phyloP scores from a whole-genome alignment of 2,888 invertebrate genomes.

The Lobophora halterata region DNA sequence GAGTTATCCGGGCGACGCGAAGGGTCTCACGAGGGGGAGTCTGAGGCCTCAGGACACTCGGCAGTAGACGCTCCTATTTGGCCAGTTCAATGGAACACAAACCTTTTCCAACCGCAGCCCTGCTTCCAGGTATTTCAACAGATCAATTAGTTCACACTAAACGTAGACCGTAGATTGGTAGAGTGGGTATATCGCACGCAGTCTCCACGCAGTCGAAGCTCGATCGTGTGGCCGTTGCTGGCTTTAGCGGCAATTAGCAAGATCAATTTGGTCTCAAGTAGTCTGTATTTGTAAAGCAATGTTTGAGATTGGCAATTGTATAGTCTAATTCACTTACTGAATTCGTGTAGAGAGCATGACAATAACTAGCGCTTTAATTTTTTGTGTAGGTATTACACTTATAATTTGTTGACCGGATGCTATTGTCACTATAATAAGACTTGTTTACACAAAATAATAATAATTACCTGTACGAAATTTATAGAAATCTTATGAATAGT shows the following conservation, averaged over 20 bases:
- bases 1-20: slow-evolving; percentile 66
- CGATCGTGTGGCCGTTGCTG: slow-evolving; percentile 27
- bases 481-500: slow-evolving; percentile 10
- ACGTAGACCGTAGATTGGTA: slow-evolving; percentile 51
- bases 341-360: slow-evolving; percentile 69
- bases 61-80: slow-evolving; percentile 60
- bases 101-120: slow-evolving; percentile 72
- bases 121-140: slow-evolving; percentile 81
- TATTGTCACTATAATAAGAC: slow-evolving; percentile 12
- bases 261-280: slow-evolving; percentile 60
- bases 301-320: slow-evolving; percentile 38
- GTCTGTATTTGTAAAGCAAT: slow-evolving; percentile 43
- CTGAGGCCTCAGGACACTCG: slow-evolving; percentile 36
- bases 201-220: slow-evolving; percentile 34
- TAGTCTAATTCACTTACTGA: slow-evolving; percentile 36
- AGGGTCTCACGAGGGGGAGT: slow-evolving; percentile 45
- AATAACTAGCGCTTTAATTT: slow-evolving; percentile 73
- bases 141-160: slow-evolving; percentile 71
- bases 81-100: slow-evolving; percentile 68
- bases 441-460: slow-evolving; percentile 5
- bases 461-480: no score
- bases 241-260: slow-evolving; percentile 38
- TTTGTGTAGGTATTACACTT: slow-evolving; percentile 42
- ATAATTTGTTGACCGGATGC: slow-evolving; percentile 6
- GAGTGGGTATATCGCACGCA: slow-evolving; percentile 44